Evolutionary conservation across 1,140 invertebrate species (phyloP).

Genomic region (Periplaneta americana): DNA sequence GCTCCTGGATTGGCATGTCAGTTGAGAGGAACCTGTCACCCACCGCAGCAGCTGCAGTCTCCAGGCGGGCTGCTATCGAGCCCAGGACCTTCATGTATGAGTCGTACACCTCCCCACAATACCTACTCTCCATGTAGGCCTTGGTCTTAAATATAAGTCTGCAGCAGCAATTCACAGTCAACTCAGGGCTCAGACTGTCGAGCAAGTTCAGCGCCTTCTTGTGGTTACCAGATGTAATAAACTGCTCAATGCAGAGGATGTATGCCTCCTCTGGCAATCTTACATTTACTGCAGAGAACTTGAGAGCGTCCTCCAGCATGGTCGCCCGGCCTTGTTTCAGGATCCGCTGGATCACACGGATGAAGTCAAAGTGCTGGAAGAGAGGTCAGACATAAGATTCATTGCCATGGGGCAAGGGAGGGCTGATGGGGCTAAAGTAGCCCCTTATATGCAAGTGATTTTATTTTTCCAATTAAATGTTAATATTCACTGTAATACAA

Average conservation of each 20-base stretch:
- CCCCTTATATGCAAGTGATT: no score
- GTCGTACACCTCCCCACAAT: neutral
- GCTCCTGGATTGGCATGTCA: neutral
- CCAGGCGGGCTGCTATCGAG: neutral
- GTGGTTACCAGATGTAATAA: neutral
- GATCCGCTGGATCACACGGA: neutral
- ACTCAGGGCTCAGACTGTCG: neutral
- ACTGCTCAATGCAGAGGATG: neutral
- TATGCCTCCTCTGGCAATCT: neutral
- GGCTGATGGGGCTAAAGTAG: no score
- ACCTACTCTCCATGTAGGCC: neutral
- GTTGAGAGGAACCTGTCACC: neutral
- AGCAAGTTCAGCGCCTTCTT: neutral
- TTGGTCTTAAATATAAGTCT: neutral
- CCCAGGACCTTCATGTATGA: neutral
- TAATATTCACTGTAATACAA: no score
- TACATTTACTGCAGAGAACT: neutral
- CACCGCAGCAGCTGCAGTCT: neutral
- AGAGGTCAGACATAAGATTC: neutral
- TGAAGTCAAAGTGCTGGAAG: neutral
- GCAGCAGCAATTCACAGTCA: neutral
- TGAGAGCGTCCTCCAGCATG: neutral
- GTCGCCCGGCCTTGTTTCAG: neutral
- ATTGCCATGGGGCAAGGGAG: no score
- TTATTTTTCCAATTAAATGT: no score